Percentiles rank a stretch among this genome's conserved stretches.
Evolutionary conservation across 2,888 invertebrate genomes (phyloP).

Genomic region (Mantis religiosa): DNA sequence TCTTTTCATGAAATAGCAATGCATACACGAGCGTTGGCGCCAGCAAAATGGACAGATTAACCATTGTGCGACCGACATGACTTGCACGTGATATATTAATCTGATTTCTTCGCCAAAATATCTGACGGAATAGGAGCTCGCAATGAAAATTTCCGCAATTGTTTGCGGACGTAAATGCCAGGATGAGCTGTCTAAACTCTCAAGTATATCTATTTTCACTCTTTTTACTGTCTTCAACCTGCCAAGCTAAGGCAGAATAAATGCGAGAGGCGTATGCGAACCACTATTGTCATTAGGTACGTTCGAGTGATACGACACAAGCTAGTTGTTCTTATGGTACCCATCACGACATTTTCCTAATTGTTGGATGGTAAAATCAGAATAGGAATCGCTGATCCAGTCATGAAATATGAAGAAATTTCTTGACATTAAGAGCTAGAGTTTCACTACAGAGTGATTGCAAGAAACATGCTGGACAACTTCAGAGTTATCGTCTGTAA

Average conservation of each 20-base stretch:
- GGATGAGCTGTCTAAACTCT: background rate
- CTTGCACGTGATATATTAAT: background rate
- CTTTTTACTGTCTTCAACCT: background rate
- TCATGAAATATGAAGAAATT: no score
- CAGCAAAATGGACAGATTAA: background rate
- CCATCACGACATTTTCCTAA: no score
- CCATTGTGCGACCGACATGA: background rate
- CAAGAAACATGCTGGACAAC: no score
- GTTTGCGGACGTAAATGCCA: background rate
- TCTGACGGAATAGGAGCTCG: background rate
- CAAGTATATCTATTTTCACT: background rate
- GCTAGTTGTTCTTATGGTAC: no score
- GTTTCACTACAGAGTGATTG: no score
- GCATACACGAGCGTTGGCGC: background rate
- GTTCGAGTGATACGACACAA: no score
- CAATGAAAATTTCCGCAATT: background rate
- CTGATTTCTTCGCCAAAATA: background rate
- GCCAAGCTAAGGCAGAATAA: background rate
- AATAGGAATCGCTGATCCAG: no score
- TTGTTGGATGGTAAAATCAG: no score
- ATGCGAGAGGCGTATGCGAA: background rate
- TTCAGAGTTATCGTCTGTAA: no score
- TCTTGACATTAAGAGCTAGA: no score
- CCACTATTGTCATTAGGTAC: background rate
- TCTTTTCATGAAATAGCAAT: background rate